Conservation (phyloP, 1,140 invertebrate genomes). For the Triops longicaudatus region DNA sequence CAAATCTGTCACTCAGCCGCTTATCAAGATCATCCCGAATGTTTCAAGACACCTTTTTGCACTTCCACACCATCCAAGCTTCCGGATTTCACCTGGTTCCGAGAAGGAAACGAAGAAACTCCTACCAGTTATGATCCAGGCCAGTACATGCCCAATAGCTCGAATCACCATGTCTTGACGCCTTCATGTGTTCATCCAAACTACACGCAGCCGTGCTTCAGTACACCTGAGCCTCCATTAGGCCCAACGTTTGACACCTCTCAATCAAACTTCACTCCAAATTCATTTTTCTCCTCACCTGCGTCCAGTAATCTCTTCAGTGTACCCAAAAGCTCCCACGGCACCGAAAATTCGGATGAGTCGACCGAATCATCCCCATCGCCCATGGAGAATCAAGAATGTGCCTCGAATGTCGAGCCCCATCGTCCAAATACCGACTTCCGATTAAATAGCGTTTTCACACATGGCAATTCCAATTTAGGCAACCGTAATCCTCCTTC, state of each 20-base stretch:
- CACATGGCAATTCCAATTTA: neutral
- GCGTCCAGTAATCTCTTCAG: neutral
- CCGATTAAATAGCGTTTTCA: neutral
- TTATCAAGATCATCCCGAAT: neutral
- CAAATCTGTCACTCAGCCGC: neutral
- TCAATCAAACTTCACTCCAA: neutral
- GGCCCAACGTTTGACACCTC: neutral
- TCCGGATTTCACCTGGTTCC: neutral
- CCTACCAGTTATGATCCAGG: neutral
- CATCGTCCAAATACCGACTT: neutral
- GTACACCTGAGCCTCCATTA: neutral
- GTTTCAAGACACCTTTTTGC: neutral
- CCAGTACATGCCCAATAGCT: neutral
- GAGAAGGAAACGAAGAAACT: neutral
- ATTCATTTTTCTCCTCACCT: neutral
- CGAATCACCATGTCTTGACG: neutral
- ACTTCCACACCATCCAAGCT: neutral
- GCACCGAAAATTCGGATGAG: neutral
- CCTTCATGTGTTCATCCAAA: neutral
- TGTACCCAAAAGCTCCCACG: neutral
- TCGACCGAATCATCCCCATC: neutral
- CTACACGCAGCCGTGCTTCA: neutral
- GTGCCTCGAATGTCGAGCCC: neutral
- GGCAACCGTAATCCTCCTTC: neutral
- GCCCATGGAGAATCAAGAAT: neutral